Conservation (phyloP, 2,888 invertebrate genomes). For the Pachydiplax longipennis region DNA sequence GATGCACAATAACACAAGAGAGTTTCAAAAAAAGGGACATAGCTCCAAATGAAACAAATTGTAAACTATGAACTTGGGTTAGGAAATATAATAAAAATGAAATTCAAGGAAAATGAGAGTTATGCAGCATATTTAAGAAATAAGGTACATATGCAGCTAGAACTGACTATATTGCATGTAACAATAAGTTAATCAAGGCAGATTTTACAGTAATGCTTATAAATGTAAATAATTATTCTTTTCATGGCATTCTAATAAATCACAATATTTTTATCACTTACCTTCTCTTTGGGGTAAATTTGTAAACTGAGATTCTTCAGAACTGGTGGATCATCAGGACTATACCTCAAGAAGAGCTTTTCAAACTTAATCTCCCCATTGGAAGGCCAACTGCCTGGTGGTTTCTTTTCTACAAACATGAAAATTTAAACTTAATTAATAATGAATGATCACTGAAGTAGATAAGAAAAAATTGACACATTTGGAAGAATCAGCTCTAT, state of each 20-base stretch:
- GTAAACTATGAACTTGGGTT: no score
- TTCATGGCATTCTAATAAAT: not conserved
- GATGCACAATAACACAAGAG: no score
- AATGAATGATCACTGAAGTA: not conserved
- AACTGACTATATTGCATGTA: no score
- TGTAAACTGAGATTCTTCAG: constrained; percentile 60
- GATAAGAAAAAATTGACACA: no score
- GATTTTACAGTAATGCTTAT: not conserved
- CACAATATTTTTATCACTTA: constrained; percentile 48
- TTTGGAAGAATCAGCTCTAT: no score
- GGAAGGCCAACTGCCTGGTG: constrained; percentile 53
- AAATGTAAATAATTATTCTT: not conserved
- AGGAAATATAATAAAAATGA: no score
- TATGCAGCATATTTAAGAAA: no score
- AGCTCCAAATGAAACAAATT: no score
- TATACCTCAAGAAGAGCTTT: constrained; percentile 61
- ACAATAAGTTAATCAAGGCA: no score
- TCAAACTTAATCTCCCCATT: constrained; percentile 56
- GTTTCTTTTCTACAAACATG: constrained; percentile 50
- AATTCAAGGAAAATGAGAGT: no score
- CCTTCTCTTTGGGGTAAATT: constrained; percentile 59
- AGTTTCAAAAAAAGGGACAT: no score
- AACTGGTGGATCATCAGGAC: constrained; percentile 60
- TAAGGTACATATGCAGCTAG: no score
- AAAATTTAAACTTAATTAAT: not conserved